These are phyloP conservation scores for Seriola rivoliana DNA, from an alignment of 2,113 vertebrate species.

Conservation along the genomic window DNA sequence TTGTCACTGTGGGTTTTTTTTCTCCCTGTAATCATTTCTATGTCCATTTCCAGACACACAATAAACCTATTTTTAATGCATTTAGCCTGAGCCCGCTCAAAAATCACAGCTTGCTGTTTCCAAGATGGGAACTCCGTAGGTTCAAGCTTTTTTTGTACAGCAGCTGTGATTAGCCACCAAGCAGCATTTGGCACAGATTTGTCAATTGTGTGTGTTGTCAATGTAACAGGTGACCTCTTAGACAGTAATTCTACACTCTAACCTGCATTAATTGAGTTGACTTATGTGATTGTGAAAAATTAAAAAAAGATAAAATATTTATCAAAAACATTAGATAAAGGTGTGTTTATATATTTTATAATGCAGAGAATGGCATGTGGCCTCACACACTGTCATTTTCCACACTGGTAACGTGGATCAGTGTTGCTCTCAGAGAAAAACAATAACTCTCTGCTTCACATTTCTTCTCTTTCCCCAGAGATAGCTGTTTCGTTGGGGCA, in stretches of 20 bases:
- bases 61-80: background rate
- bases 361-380: background rate
- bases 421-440: conserved; percentile 2
- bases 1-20: background rate
- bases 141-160: background rate
- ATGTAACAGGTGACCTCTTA: conserved; percentile 5
- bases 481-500: conserved; percentile 13
- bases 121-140: background rate
- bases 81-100: background rate
- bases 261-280: background rate
- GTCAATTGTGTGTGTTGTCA: background rate
- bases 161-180: conserved; percentile 33
- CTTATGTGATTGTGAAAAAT: background rate
- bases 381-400: background rate
- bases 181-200: conserved; percentile 35
- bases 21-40: background rate
- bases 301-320: background rate
- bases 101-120: background rate
- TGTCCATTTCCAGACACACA: background rate
- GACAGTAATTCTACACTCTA: conserved; percentile 7
- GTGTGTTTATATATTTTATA: background rate
- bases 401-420: background rate
- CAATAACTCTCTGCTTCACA: conserved; percentile 7
- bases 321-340: background rate
- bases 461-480: conserved; percentile 45